Conservation (phyloP, 2,888 invertebrate species). For the Dasypolia templi region DNA sequence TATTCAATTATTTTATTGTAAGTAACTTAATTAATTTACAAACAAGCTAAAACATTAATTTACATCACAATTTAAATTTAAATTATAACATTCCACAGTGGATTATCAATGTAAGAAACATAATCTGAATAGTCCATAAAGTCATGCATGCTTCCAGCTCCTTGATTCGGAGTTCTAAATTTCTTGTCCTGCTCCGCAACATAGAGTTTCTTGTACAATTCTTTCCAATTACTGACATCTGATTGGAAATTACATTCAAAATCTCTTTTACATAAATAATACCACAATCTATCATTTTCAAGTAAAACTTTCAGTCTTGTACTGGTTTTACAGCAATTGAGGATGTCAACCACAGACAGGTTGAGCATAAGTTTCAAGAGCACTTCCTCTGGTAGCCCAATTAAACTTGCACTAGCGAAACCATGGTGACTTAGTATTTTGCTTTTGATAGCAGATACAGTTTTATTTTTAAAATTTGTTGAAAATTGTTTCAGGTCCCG, state of each 20-base stretch:
- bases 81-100: constrained; percentile 80
- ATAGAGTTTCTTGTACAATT: constrained; percentile 76
- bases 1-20: constrained; percentile 44
- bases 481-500: constrained; percentile 86
- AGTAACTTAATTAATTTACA: constrained; percentile 35
- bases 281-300: constrained; percentile 81
- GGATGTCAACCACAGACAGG: constrained; percentile 75
- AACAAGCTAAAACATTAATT: constrained; percentile 28
- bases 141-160: constrained; percentile 78
- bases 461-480: constrained; percentile 87
- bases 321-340: constrained; percentile 80
- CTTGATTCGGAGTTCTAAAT: constrained; percentile 52
- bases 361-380: constrained; percentile 78
- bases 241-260: constrained; percentile 66
- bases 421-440: constrained; percentile 87
- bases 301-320: constrained; percentile 75
- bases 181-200: constrained; percentile 65
- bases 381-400: constrained; percentile 86
- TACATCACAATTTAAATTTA: constrained; percentile 38
- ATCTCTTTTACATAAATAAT: constrained; percentile 81
- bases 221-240: constrained; percentile 76
- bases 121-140: constrained; percentile 82
- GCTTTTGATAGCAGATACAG: constrained; percentile 90
- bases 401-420: constrained; percentile 86
- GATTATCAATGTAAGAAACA: constrained; percentile 83